Percentiles rank a stretch among this genome's conserved stretches.
Conservation (phyloP, 1,140 invertebrate species). For the Piezodorus guildinii region DNA sequence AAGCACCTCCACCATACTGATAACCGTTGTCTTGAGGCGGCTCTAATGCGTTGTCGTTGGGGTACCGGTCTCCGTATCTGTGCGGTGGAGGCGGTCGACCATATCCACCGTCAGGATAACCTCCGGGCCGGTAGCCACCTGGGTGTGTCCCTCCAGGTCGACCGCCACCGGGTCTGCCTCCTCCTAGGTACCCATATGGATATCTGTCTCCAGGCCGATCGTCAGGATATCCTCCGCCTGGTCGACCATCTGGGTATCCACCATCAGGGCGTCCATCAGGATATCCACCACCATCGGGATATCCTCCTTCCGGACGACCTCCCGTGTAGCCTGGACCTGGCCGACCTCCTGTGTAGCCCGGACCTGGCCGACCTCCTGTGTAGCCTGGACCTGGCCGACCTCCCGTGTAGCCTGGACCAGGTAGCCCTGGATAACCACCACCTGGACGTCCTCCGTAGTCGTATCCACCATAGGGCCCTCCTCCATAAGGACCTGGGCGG, state of each 20-base stretch:
- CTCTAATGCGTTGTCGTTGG: not conserved
- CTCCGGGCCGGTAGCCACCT: not conserved
- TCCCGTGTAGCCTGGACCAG: not conserved
- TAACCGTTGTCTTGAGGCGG: constrained; percentile 6
- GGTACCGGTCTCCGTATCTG: not conserved
- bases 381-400: not conserved
- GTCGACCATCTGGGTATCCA: not conserved
- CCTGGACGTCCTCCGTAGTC: not conserved
- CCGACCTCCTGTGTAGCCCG: not conserved
- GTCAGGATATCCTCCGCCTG: not conserved
- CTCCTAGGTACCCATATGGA: not conserved
- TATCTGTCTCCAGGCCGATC: not conserved
- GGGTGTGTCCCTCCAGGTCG: not conserved
- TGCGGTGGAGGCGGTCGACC: not conserved
- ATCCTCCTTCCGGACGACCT: not conserved
- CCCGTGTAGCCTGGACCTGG: not conserved
- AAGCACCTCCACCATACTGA: constrained; percentile 23
- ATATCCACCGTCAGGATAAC: not conserved
- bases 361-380: not conserved
- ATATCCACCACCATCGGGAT: not conserved
- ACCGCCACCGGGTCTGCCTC: not conserved
- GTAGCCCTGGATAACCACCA: not conserved
- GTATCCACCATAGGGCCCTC: constrained; percentile 7
- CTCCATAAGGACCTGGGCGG: not conserved
- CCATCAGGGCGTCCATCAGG: not conserved